A percentile compares a stretch with the other conserved stretches of the same genome.
Conservation (phyloP, 2,888 invertebrate species). For the Sminthurinus aureus region DNA sequence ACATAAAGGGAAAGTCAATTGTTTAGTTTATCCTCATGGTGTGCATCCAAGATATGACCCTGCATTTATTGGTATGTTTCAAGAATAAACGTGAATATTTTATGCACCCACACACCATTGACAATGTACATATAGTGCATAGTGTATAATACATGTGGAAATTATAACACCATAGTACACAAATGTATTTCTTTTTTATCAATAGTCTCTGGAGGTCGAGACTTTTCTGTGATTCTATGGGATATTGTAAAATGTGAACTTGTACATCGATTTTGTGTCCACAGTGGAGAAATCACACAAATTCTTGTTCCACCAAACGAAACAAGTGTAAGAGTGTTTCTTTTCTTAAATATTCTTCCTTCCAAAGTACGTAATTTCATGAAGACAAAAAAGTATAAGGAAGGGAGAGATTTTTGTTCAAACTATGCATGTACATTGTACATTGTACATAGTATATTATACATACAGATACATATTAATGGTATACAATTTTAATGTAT, state of each 20-base stretch:
- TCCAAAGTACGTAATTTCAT: no score
- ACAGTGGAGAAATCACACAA: slow-evolving; percentile 96
- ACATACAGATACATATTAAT: not conserved
- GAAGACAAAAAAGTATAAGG: no score
- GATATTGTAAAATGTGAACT: slow-evolving; percentile 88
- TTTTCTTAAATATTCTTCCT: no score
- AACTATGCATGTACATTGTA: no score
- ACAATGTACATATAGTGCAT: not conserved
- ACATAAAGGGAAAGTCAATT: slow-evolving; percentile 93
- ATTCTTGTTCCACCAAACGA: slow-evolving; percentile 92
- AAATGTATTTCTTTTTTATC: not conserved
- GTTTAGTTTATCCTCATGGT: slow-evolving; percentile 92
- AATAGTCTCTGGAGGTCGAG: slow-evolving; percentile 95
- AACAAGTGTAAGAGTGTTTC: slow-evolving; percentile 71
- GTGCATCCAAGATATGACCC: slow-evolving; percentile 88
- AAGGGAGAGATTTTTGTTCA: no score
- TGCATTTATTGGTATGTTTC: slow-evolving; percentile 66
- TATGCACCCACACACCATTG: not conserved
- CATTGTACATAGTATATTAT: no score
- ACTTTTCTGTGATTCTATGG: slow-evolving; percentile 97
- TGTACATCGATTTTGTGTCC: slow-evolving; percentile 94
- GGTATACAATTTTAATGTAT: not conserved
- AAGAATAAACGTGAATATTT: not conserved
- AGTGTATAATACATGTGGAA: not conserved
- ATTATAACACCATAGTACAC: no score